Percentiles rank a stretch among this genome's conserved stretches.
Conservation (phyloP, 2,797 vertebrate species). For the Erithacus rubecula region DNA sequence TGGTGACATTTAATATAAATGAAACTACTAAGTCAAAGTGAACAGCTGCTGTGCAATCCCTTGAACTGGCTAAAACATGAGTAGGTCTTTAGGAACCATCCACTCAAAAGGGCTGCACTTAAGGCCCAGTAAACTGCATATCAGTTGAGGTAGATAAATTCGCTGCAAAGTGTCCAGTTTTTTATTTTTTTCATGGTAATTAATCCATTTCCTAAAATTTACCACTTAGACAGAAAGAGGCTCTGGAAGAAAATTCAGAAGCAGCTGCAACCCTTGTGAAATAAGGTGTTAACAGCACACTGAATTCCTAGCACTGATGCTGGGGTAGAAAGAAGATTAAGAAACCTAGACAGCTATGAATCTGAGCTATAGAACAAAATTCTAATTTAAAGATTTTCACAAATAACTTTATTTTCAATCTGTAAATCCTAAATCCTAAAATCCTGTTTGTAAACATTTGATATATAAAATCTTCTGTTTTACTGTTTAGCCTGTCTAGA, state of each 20-base stretch:
- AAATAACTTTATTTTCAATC: neutral
- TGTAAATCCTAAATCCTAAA: neutral
- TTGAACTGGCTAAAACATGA: neutral
- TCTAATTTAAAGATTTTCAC: neutral
- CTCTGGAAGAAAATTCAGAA: neutral
- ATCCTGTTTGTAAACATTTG: neutral
- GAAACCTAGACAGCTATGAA: neutral
- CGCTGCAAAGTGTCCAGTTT: neutral
- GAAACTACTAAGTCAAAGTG: neutral
- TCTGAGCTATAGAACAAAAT: neutral
- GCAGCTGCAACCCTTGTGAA: neutral
- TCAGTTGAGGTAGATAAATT: neutral
- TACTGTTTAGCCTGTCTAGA: neutral
- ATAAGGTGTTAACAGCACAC: neutral
- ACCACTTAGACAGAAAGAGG: neutral
- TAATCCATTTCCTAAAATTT: neutral
- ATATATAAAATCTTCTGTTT: neutral
- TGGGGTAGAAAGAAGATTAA: neutral
- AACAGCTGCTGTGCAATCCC: neutral
- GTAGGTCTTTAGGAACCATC: neutral
- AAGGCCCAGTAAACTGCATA: neutral
- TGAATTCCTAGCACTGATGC: neutral
- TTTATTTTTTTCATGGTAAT: neutral
- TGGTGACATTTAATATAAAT: neutral
- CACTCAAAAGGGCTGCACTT: neutral